phyloP scores from a whole-genome alignment of 2,797 vertebrate species.

The Neomorphus geoffroyi region DNA sequence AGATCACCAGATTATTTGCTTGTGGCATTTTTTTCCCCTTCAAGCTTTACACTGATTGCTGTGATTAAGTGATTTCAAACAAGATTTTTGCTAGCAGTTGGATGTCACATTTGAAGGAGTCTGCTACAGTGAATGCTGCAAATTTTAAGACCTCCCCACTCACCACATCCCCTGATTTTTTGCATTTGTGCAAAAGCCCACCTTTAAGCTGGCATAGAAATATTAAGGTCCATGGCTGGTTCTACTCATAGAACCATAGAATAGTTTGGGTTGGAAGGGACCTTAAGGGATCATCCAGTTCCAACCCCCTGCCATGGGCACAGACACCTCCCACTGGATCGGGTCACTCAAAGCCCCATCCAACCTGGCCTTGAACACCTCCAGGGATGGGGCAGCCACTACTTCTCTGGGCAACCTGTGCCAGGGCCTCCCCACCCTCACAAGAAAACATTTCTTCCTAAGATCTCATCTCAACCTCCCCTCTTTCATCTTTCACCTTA shows the following conservation, averaged over 20 bases:
- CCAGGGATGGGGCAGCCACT: no score
- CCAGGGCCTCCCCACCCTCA: no score
- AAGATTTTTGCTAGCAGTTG: not conserved
- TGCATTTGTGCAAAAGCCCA: not conserved
- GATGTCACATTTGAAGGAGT: not conserved
- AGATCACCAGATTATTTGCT: not conserved
- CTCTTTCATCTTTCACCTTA: no score
- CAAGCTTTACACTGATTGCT: not conserved
- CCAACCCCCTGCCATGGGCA: no score
- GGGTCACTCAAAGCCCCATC: no score
- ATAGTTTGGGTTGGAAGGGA: no score
- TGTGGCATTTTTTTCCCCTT: not conserved
- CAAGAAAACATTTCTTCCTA: no score
- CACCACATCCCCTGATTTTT: not conserved
- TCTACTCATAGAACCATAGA: not conserved
- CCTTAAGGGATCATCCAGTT: no score
- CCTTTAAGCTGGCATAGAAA: not conserved
- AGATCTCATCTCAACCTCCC: no score
- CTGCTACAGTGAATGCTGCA: accelerated
- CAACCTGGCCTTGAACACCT: no score
- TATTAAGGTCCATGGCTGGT: accelerated
- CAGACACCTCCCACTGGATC: no score
- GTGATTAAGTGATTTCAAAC: not conserved
- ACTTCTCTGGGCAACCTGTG: no score
- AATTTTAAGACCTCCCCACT: not conserved